phyloP scores from a whole-genome alignment of 1,140 invertebrate species.

The Varroa destructor region DNA sequence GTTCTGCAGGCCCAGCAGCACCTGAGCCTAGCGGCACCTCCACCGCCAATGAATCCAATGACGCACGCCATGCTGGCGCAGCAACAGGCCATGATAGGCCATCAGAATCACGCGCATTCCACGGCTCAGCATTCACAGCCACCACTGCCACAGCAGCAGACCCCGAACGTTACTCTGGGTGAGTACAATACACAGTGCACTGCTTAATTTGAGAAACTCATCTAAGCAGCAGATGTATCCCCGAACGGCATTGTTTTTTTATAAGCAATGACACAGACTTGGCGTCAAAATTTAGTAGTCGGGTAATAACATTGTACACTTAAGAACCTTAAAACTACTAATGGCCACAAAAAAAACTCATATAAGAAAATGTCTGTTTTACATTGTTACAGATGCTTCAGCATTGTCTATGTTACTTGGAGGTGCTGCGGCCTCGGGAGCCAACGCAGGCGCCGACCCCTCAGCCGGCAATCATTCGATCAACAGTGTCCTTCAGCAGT shows the following conservation, averaged over 20 bases:
- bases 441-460: neutral
- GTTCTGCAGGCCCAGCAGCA: constrained; percentile 35
- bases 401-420: constrained; percentile 9
- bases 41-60: constrained; percentile 26
- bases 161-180: constrained; percentile 17
- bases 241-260: too few species aligned
- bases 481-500: constrained; percentile 24
- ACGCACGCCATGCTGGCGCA: constrained; percentile 9
- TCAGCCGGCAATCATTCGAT: constrained; percentile 9
- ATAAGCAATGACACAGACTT: too few species aligned
- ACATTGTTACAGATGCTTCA: constrained; percentile 13
- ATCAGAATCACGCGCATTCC: neutral
- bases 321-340: too few species aligned
- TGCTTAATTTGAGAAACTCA: too few species aligned
- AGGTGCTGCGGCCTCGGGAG: neutral
- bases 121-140: too few species aligned
- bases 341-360: too few species aligned
- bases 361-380: too few species aligned
- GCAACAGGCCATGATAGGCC: constrained; percentile 2
- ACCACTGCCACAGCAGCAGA: constrained; percentile 5
- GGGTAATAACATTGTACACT: too few species aligned
- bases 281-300: too few species aligned
- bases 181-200: neutral
- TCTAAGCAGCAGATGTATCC: too few species aligned
- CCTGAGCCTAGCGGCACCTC: constrained; percentile 34